A percentile compares a stretch with the other conserved stretches of the same genome.
Conservation (phyloP, 2,113 vertebrate genomes). For the Telmatochromis brachygnathus region DNA sequence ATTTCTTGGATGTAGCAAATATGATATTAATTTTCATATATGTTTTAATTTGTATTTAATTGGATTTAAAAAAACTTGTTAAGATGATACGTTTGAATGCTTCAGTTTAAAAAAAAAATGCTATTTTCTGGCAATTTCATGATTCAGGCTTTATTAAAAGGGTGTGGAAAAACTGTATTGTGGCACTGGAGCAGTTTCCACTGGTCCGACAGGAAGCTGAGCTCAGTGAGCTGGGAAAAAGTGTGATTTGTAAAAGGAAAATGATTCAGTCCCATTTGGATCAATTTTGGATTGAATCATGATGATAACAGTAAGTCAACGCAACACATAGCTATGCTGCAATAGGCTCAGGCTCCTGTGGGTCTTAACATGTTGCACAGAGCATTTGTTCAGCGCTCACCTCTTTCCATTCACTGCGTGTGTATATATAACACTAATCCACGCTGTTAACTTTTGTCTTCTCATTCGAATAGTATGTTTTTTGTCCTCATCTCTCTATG, state of each 20-base stretch:
- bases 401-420: not conserved
- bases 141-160: fast-evolving
- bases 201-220: not conserved
- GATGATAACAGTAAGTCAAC: not conserved
- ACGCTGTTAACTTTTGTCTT: not conserved
- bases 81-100: not conserved
- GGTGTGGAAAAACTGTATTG: not conserved
- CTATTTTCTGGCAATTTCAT: not conserved
- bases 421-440: not conserved
- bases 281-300: not conserved
- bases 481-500: not conserved
- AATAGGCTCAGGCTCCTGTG: not conserved
- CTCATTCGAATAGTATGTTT: not conserved
- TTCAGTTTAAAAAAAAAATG: not conserved
- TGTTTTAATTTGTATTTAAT: not conserved
- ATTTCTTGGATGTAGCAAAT: not conserved
- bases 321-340: not conserved
- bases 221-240: not conserved
- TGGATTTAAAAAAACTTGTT: fast-evolving
- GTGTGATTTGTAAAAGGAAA: not conserved
- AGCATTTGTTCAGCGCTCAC: not conserved
- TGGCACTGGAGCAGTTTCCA: not conserved
- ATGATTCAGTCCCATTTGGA: not conserved
- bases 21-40: not conserved
- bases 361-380: not conserved